Conservation (phyloP, 2,113 vertebrate species). For the Burhinus bistriatus region DNA sequence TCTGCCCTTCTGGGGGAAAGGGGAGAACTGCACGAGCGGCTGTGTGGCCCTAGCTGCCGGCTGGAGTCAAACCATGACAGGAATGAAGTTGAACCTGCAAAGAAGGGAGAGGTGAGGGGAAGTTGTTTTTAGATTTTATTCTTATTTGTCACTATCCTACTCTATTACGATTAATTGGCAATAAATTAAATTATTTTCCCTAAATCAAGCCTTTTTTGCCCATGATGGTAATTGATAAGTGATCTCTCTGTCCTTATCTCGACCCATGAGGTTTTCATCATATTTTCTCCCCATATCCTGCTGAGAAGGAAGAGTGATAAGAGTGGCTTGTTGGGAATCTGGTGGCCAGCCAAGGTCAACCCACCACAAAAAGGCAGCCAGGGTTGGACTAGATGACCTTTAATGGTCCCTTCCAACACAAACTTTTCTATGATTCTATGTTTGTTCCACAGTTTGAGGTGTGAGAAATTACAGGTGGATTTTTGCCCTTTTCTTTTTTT, state of each 20-base stretch:
- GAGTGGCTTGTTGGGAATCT: neutral
- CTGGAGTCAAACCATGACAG: no score
- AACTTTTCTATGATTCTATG: no score
- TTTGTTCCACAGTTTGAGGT: neutral
- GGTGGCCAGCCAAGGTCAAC: neutral
- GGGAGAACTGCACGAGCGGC: no score
- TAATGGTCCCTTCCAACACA: no score
- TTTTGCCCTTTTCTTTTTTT: neutral
- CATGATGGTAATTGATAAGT: neutral
- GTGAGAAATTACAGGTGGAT: neutral
- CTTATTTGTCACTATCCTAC: neutral
- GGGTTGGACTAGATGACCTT: neutral
- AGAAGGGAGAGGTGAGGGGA: neutral
- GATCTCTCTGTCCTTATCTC: neutral
- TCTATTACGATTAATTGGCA: neutral
- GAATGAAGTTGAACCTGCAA: neutral
- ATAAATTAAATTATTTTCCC: neutral
- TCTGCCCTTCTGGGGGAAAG: no score
- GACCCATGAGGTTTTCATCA: accelerated
- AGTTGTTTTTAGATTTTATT: neutral
- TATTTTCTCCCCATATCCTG: neutral
- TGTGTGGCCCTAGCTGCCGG: no score
- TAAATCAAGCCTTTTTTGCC: neutral
- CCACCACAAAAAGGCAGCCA: neutral
- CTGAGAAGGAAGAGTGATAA: neutral